phyloP scores from a whole-genome alignment of 2,797 vertebrate genomes.

The Fratercula arctica region DNA sequence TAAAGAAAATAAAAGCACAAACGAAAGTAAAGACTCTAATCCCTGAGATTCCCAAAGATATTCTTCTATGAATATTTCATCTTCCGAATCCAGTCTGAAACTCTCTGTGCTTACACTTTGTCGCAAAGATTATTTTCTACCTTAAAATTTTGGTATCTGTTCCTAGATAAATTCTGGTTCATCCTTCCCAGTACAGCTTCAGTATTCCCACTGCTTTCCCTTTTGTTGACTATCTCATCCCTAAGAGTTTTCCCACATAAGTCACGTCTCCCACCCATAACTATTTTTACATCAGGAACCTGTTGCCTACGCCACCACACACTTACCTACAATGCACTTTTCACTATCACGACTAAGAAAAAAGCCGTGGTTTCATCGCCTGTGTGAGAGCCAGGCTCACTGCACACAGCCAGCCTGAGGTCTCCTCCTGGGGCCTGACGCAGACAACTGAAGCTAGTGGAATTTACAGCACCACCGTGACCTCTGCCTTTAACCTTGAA shows the following conservation, averaged over 20 bases:
- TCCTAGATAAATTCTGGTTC: neutral
- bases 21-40: neutral
- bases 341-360: neutral
- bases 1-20: neutral
- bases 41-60: neutral
- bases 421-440: neutral
- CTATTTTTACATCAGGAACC: conserved; percentile 10
- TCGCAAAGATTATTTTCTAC: neutral
- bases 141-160: neutral
- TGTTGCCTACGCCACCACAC: neutral
- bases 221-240: neutral
- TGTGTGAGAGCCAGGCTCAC: neutral
- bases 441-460: neutral
- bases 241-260: neutral
- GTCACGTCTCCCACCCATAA: neutral
- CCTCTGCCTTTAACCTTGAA: conserved; percentile 50
- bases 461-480: neutral
- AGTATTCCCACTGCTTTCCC: neutral
- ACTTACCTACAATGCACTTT: neutral
- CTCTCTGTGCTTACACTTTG: neutral
- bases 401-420: neutral
- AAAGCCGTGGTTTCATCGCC: rapidly evolving
- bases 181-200: neutral
- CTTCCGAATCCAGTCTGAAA: neutral
- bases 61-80: neutral